phyloP scores from a whole-genome alignment of 2,797 vertebrate genomes.

The Kryptolebias ocellatus region DNA sequence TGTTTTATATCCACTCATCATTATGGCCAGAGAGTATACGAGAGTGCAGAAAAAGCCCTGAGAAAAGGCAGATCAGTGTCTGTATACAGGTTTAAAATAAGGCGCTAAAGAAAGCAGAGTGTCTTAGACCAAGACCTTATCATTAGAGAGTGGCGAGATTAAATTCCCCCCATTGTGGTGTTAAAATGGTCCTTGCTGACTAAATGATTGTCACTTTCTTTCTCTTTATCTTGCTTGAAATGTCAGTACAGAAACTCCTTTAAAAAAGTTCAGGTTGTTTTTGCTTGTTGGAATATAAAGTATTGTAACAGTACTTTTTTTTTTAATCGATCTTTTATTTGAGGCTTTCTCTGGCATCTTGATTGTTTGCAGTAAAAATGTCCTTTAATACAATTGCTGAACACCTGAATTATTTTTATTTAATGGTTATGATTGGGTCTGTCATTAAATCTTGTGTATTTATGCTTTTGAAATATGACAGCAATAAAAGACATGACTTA shows the following conservation, averaged over 20 bases:
- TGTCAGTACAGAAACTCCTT: not conserved
- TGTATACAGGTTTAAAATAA: constrained; percentile 14
- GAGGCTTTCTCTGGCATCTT: constrained; percentile 22
- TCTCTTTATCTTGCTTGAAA: constrained; percentile 17
- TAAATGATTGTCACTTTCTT: constrained; percentile 25
- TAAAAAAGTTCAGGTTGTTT: constrained; percentile 1
- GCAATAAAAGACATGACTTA: constrained; percentile 52
- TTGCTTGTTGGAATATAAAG: constrained; percentile 16
- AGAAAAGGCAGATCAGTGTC: constrained; percentile 35
- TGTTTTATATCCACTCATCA: not conserved
- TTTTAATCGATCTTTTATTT: not conserved
- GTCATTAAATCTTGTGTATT: constrained; percentile 45
- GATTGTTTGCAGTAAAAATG: constrained; percentile 37
- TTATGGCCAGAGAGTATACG: constrained; percentile 3
- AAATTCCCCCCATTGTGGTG: constrained; percentile 21
- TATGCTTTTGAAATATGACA: constrained; percentile 43
- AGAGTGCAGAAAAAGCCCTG: constrained; percentile 25
- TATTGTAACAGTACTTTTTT: not conserved
- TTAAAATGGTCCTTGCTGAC: constrained; percentile 18
- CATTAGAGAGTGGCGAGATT: constrained; percentile 27
- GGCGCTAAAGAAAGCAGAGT: constrained; percentile 28
- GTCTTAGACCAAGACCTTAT: constrained; percentile 9
- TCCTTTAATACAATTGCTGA: constrained; percentile 33
- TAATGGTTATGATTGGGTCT: constrained; percentile 26
- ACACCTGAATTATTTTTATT: constrained; percentile 49